These are phyloP conservation scores for Pantherophis guttatus DNA, from an alignment of 2,113 vertebrate genomes.

Conservation along the genomic window DNA sequence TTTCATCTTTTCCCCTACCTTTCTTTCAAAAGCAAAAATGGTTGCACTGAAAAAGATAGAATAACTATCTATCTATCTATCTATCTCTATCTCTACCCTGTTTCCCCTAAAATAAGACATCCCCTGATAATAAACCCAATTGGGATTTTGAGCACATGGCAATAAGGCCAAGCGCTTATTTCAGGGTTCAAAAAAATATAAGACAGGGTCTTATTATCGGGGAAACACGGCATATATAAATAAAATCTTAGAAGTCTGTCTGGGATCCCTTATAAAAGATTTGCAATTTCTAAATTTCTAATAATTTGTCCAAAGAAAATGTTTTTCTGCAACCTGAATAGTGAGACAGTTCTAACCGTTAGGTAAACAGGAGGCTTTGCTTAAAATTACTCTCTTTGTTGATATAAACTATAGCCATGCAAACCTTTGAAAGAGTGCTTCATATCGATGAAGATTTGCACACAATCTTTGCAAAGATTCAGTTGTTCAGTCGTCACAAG, in stretches of 20 bases:
- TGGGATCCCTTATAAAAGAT: neutral
- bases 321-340: neutral
- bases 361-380: neutral
- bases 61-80: neutral
- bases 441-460: neutral
- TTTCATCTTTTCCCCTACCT: neutral
- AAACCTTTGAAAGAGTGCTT: neutral
- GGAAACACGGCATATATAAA: no score
- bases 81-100: no score
- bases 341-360: neutral
- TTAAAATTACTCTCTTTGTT: neutral
- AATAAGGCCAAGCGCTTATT: no score
- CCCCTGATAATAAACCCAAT: no score
- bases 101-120: no score
- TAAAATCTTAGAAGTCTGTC: neutral
- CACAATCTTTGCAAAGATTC: neutral
- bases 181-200: no score
- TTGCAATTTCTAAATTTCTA: neutral
- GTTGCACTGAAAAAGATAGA: neutral
- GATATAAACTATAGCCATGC: neutral
- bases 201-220: no score
- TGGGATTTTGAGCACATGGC: no score
- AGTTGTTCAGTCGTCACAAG: neutral
- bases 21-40: neutral
- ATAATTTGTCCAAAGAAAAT: neutral